phyloP scores from a whole-genome alignment of 1,140 invertebrate species.

The Platyscapa corneri region DNA sequence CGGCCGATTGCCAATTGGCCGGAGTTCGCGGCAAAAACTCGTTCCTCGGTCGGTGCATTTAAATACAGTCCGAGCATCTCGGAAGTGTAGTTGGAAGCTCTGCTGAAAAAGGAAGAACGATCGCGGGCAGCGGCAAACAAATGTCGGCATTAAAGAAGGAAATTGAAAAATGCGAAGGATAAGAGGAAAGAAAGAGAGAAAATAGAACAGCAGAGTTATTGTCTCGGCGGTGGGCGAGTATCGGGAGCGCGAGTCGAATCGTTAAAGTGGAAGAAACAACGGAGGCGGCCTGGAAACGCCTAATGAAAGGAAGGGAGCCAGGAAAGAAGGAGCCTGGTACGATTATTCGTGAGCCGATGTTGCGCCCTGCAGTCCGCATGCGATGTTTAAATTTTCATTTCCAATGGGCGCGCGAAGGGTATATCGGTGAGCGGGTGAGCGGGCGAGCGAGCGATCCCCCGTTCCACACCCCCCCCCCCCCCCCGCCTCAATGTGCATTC shows the following conservation, averaged over 20 bases:
- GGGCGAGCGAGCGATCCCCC: too few relatives aligned
- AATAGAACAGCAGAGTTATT: constrained; percentile 14
- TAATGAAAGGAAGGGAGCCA: constrained; percentile 37
- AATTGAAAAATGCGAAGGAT: constrained; percentile 32
- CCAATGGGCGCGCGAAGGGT: too few relatives aligned
- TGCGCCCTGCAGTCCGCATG: background rate
- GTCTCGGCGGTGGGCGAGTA: background rate
- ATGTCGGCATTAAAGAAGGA: constrained; percentile 20
- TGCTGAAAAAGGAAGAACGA: background rate
- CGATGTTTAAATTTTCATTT: too few relatives aligned
- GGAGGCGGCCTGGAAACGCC: background rate
- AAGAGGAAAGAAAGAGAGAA: constrained; percentile 15
- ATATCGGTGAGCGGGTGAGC: too few relatives aligned
- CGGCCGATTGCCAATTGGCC: background rate
- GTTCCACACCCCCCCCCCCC: too few relatives aligned
- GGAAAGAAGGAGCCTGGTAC: constrained; percentile 19
- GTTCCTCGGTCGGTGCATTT: background rate
- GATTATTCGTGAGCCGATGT: constrained; percentile 15
- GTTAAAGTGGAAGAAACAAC: constrained; percentile 12
- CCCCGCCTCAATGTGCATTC: too few relatives aligned
- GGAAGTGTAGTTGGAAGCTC: background rate
- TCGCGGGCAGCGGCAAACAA: background rate
- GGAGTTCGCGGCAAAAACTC: background rate
- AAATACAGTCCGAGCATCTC: background rate
- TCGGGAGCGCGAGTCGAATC: constrained; percentile 17